A percentile compares a stretch with the other conserved stretches of the same genome.
Evolutionary conservation across 1,140 invertebrate genomes (phyloP).

Genomic region (Drosophila azteca): DNA sequence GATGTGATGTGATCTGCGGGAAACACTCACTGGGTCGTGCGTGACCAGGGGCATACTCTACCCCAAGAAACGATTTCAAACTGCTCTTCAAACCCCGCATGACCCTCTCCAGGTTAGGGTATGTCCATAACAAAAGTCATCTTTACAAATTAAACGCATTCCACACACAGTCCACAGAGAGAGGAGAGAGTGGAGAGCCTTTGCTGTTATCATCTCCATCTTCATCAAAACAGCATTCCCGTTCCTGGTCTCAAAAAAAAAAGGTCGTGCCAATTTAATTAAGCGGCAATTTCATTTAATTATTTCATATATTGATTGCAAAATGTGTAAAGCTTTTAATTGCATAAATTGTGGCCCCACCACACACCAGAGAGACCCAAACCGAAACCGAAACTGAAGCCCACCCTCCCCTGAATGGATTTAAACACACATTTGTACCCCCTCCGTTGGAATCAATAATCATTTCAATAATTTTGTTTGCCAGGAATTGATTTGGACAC

Average conservation of each 20-base stretch:
- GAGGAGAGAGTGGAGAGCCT: conserved; percentile 21
- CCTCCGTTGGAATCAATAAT: conserved; percentile 26
- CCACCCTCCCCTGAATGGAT: background rate
- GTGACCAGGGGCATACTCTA: conserved; percentile 1
- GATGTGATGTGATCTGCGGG: conserved; percentile 56
- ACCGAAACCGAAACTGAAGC: background rate
- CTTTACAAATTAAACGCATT: conserved; percentile 71
- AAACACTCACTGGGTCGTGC: conserved; percentile 23
- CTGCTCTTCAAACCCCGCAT: background rate
- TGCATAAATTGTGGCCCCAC: conserved; percentile 55
- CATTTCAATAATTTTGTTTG: conserved; percentile 54
- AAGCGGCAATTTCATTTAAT: conserved; percentile 78
- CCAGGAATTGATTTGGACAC: conserved; percentile 46
- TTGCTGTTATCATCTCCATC: conserved; percentile 66
- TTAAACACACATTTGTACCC: conserved; percentile 22
- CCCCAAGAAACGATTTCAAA: background rate
- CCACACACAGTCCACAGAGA: conserved; percentile 32
- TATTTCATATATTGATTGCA: conserved; percentile 74
- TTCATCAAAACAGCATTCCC: conserved; percentile 42
- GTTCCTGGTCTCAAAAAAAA: conserved; percentile 32
- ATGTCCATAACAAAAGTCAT: conserved; percentile 49
- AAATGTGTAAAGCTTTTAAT: conserved; percentile 77
- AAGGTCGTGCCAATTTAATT: conserved; percentile 79
- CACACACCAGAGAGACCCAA: too few species aligned
- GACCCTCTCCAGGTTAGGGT: conserved; percentile 18